Evolutionary conservation across 2,888 invertebrate genomes (phyloP), one percentile per base, ranked within the genome.

Genomic region (Callyntrura guangdongensis): DNA sequence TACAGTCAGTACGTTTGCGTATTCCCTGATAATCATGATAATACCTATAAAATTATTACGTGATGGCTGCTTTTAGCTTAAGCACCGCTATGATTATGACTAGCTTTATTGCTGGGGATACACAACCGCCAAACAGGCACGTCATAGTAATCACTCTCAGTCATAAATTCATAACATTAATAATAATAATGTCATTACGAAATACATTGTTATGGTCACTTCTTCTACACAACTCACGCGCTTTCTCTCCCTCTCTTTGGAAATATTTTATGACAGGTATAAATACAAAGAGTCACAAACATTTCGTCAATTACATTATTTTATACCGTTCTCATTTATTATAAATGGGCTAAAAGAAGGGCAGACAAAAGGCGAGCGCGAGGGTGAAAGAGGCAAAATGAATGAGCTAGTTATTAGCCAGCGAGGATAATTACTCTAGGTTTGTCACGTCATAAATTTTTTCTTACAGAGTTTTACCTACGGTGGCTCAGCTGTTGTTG

Each of bases 391-490:
- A 12, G 77, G 25, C 4, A 77, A 64, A 49, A 27, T 79, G 61
- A 82, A 53, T 56, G 77, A 77, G 53, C 67, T 36, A 2, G 72
- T 56, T 86, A 61, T 74, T 59, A 77, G 47, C 25, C 77, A 77
- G 17, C 49, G 36, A 69, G 81, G 74, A 56, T 87, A 87, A 87
- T 87, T 87, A 69, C 81, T 72, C 45, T 64, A n/a, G 72, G 74
- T 64, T 81, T 81, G 87, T 81, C 81, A 81, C 87, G 20, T 77
- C 81, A 86, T 86, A 79, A 74, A 59, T 84, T 81, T 83, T 83
- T 83, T 83, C 20, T 36, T 36, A 27, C 56, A 79, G n/a, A 12
- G n/a, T n/a, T n/a, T n/a, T 17, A 17, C 45, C 36, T 45, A 45
- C 36, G n/a, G 25, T 67, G 14, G 14, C 27, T 53, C 12, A 5